Conservation (phyloP, 64 coral and sea anemone genomes). For the Actinia tenebrosa region DNA sequence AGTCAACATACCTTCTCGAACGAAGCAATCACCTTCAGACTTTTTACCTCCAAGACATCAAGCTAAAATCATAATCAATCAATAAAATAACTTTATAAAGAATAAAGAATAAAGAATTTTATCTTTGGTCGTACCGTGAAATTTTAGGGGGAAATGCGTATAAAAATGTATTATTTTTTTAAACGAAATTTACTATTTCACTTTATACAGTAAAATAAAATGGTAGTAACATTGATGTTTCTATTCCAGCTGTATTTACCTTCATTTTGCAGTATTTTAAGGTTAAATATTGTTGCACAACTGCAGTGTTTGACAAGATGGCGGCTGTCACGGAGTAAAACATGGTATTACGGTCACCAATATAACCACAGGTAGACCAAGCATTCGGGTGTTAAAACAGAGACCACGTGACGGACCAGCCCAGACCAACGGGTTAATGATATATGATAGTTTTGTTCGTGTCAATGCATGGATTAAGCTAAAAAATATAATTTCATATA, state of each 20-base stretch:
- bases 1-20: conserved; percentile 57
- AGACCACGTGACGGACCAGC: too few relatives aligned
- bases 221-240: not conserved
- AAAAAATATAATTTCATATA: too few relatives aligned
- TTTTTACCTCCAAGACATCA: conserved; percentile 47
- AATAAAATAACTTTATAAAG: not conserved
- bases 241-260: not conserved
- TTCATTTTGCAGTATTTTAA: conserved; percentile 2
- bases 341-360: not conserved
- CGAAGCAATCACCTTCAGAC: conserved; percentile 39
- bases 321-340: not conserved
- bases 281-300: not conserved
- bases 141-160: not conserved
- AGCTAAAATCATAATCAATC: conserved; percentile 25
- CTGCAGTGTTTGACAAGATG: not conserved
- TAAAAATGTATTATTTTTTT: not conserved
- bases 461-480: too few relatives aligned
- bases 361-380: not conserved
- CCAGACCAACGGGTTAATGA: too few relatives aligned
- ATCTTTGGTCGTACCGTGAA: not conserved
- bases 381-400: not conserved
- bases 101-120: not conserved
- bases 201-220: too few relatives aligned
- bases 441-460: too few relatives aligned
- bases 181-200: not conserved